phyloP scores from a whole-genome alignment of 2,888 invertebrate species.

The Caprella mutica region DNA sequence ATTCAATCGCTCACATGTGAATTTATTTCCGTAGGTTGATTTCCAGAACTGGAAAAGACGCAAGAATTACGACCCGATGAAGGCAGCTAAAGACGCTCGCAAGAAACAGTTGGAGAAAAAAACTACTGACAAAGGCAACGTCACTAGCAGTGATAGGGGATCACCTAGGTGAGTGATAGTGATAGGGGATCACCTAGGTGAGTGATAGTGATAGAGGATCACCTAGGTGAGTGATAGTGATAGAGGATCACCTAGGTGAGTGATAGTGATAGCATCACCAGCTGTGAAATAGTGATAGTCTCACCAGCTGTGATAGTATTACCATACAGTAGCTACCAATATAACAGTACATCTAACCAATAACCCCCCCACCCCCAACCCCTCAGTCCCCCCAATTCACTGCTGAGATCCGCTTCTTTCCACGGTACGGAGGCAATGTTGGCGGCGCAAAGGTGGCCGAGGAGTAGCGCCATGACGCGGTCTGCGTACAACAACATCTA shows the following conservation, averaged over 20 bases:
- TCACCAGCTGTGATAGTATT: not conserved
- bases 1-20: too few species aligned
- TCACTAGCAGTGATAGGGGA: slow-evolving; percentile 11
- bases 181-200: too few species aligned
- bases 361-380: not conserved
- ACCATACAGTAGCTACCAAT: not conserved
- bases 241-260: not conserved
- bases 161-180: slow-evolving; percentile 24
- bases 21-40: too few species aligned
- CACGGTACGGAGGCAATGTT: slow-evolving; percentile 41
- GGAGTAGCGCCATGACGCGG: slow-evolving; percentile 2
- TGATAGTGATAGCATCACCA: not conserved
- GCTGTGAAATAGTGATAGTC: not conserved
- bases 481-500: slow-evolving; percentile 22
- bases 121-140: slow-evolving; percentile 8
- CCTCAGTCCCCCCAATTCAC: slow-evolving; percentile 38
- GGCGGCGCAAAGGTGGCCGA: slow-evolving; percentile 22
- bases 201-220: not conserved
- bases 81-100: slow-evolving; percentile 77
- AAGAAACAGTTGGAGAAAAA: slow-evolving; percentile 36
- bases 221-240: not conserved
- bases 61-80: slow-evolving; percentile 90
- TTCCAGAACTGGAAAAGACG: slow-evolving; percentile 92
- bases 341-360: not conserved
- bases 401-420: slow-evolving; percentile 45